phyloP scores from a whole-genome alignment of 2,888 invertebrate species.

The Uropetala carovei region DNA sequence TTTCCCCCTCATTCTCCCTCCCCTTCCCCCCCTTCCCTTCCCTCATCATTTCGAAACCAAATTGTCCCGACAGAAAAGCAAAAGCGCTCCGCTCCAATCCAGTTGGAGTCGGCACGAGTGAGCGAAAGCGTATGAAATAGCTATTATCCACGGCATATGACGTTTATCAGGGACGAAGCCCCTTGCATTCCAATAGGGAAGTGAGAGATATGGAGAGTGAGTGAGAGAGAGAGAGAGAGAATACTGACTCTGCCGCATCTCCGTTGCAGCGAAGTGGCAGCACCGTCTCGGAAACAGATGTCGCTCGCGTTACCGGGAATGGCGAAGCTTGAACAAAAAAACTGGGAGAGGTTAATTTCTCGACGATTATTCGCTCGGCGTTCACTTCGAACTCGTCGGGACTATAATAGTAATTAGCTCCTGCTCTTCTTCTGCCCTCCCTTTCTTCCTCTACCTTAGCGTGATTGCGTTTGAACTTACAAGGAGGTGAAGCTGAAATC shows the following conservation, averaged over 20 bases:
- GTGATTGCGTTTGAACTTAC: not conserved
- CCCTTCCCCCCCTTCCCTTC: not conserved
- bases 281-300: not conserved
- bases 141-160: constrained; percentile 62
- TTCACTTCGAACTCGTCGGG: not conserved
- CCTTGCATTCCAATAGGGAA: constrained; percentile 50
- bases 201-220: not conserved
- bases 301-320: not conserved
- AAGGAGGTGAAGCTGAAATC: not conserved
- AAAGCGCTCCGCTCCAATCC: not conserved
- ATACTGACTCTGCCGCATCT: not conserved
- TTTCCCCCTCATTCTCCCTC: not conserved
- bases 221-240: not conserved
- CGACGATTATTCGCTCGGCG: constrained; percentile 5
- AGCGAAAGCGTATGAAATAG: constrained; percentile 61
- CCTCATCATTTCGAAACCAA: constrained; percentile 61
- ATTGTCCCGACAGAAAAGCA: constrained; percentile 61
- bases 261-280: constrained; percentile 36
- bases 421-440: not conserved
- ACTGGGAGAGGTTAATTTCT: not conserved
- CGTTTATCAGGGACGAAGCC: constrained; percentile 62
- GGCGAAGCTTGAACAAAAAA: too few species aligned
- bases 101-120: constrained; percentile 31
- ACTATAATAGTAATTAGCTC: not conserved
- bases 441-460: not conserved